Conservation (phyloP, 1,140 invertebrate genomes). For the Drosophila ogumai region DNA sequence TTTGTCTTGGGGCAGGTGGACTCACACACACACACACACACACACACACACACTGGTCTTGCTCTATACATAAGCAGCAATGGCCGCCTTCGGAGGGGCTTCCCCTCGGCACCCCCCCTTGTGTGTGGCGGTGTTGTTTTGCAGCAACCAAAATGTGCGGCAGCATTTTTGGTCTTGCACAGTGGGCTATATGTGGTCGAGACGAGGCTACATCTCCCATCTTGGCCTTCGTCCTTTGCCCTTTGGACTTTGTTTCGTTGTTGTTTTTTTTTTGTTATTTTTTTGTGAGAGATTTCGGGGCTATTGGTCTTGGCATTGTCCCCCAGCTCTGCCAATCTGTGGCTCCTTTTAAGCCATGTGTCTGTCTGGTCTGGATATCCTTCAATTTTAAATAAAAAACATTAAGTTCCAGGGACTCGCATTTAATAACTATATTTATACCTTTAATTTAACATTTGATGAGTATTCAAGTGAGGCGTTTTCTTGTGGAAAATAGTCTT, state of each 20-base stretch:
- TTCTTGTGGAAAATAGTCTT: no score
- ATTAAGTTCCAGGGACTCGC: not conserved
- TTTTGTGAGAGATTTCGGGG: constrained; percentile 29
- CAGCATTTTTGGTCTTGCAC: constrained; percentile 82
- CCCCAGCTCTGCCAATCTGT: not conserved
- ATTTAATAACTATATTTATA: not conserved
- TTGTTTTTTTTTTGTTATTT: no score
- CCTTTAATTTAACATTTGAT: not conserved
- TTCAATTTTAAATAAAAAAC: not conserved
- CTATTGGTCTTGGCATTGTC: constrained; percentile 43
- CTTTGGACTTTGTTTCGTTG: constrained; percentile 18
- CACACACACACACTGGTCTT: not conserved
- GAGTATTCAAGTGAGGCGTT: not conserved
- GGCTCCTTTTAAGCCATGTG: not conserved
- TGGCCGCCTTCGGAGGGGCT: constrained; percentile 1
- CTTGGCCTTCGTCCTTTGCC: constrained; percentile 18
- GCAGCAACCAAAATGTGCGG: constrained; percentile 82
- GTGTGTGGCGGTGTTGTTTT: constrained; percentile 66
- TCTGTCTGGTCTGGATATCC: not conserved
- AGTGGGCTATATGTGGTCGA: constrained; percentile 81
- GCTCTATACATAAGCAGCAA: constrained; percentile 21
- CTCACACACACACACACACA: constrained; percentile 11
- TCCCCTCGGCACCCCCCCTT: not conserved
- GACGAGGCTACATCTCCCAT: constrained; percentile 15
- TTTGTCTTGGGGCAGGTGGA: constrained; percentile 60